These are phyloP conservation scores for Aegotheles bennettii DNA, from an alignment of 2,113 vertebrate species.

Conservation along the genomic window DNA sequence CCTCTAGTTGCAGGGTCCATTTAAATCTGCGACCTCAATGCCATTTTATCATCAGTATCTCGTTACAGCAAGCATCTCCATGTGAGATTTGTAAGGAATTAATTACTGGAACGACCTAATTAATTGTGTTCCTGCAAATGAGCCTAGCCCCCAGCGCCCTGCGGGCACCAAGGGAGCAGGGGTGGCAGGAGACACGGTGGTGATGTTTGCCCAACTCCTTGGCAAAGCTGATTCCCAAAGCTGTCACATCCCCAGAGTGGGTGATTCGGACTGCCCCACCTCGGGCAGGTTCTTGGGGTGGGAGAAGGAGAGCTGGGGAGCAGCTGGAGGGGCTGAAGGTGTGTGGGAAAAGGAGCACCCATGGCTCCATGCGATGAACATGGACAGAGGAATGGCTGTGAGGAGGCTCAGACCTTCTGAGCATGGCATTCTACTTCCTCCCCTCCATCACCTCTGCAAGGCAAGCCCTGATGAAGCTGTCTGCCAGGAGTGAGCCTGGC, in stretches of 20 bases:
- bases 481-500: accelerated
- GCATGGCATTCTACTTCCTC: not conserved
- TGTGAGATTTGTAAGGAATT: constrained; percentile 38
- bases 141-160: not conserved
- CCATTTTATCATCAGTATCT: not conserved
- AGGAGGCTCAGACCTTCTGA: not conserved
- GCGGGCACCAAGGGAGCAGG: not conserved
- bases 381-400: accelerated
- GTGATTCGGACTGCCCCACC: not conserved
- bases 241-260: accelerated
- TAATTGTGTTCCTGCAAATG: not conserved
- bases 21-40: not conserved
- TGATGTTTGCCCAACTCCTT: not conserved
- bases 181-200: not conserved
- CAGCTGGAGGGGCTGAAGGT: not conserved
- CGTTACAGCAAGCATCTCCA: not conserved
- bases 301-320: not conserved
- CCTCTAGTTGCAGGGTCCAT: accelerated
- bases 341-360: not conserved
- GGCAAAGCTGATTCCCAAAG: not conserved
- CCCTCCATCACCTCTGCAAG: not conserved
- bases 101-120: constrained; percentile 55
- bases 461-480: not conserved
- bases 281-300: not conserved
- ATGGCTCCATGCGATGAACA: accelerated